Evolutionary conservation across 53 echinoderm and acorn worm genomes (phyloP).

Genomic region (Actinopyga echinites): DNA sequence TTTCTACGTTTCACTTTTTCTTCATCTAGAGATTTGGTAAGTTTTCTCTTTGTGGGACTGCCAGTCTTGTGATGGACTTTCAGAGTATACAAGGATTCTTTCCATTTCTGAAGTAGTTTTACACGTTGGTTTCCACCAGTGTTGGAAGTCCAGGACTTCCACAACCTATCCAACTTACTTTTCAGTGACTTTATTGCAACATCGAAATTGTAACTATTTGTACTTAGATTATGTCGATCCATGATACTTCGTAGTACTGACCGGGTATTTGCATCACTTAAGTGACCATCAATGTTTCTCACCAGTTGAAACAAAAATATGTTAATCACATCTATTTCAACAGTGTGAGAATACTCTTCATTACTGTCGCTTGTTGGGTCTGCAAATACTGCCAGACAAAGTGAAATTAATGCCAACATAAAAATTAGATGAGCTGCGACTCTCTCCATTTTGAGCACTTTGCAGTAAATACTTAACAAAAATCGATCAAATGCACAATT

Average conservation of each 20-base stretch:
- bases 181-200: conserved; percentile 6
- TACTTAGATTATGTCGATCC: neutral
- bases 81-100: neutral
- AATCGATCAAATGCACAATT: too few relatives aligned
- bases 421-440: neutral
- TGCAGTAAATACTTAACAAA: neutral
- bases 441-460: neutral
- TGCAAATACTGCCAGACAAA: conserved; percentile 24
- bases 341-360: neutral
- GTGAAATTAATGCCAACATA: neutral
- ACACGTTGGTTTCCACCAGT: neutral
- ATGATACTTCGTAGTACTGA: neutral
- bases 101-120: conserved; percentile 22
- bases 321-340: conserved; percentile 5
- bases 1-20: conserved; percentile 7
- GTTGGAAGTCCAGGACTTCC: neutral
- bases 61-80: conserved; percentile 18
- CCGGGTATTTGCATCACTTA: conserved; percentile 18
- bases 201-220: neutral
- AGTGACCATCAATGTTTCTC: conserved; percentile 4
- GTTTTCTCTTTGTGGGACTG: conserved; percentile 14
- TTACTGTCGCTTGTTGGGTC: neutral
- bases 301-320: conserved; percentile 1
- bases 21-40: neutral
- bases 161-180: neutral